Evolutionary conservation across 2,888 invertebrate species (phyloP), one percentile per base, ranked within the genome.

Genomic region (Stramonita haemastoma): DNA sequence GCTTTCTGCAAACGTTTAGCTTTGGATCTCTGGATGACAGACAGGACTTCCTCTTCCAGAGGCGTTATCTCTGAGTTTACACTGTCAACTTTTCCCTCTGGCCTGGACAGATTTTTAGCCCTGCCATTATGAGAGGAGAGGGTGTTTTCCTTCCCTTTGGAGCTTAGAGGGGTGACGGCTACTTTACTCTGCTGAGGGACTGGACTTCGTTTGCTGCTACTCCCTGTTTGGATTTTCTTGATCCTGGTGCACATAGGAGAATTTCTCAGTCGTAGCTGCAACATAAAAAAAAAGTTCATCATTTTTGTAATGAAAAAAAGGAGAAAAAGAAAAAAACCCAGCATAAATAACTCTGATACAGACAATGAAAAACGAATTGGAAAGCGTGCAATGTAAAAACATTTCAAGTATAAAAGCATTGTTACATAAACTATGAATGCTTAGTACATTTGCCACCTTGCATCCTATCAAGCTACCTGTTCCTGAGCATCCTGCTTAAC

Each of bases 21-120:
- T 73, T 77, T 86, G 29, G 89, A 89, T 19, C 77, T 86, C 19
- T 79, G 85, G 13, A 89, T n/a, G 57, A 89, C 32, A 13, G 46
- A 79, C 56, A 89, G 34, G 1, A 89, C 77, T 6, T 89, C 89
- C 29, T 86, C 32, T 57, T 46, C 86, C 60, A 89, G 46, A 0
- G 81, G 46, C 5, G 26, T 22, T 36, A 17, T 17, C 34, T 19
- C 79, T 34, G 17, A 17, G 36, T 34, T 81, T 66, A 36, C 36
- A 13, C n/a, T 17, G 19, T 56, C n/a, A 5, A 1, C 81, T 13
- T 22, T 22, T 46, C 4, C 46, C 22, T 46, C 46, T 83, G 17
- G 36, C 36, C 46, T 83, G 46, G 46, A 46, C 19, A 8, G 36
- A 26, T 36, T 83, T 17, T 83, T 81, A 6, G 6, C 26, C 13